Evolutionary conservation across 2,797 vertebrate genomes (phyloP), one percentile per base, ranked within the genome.

Genomic region (Synanceia verrucosa): DNA sequence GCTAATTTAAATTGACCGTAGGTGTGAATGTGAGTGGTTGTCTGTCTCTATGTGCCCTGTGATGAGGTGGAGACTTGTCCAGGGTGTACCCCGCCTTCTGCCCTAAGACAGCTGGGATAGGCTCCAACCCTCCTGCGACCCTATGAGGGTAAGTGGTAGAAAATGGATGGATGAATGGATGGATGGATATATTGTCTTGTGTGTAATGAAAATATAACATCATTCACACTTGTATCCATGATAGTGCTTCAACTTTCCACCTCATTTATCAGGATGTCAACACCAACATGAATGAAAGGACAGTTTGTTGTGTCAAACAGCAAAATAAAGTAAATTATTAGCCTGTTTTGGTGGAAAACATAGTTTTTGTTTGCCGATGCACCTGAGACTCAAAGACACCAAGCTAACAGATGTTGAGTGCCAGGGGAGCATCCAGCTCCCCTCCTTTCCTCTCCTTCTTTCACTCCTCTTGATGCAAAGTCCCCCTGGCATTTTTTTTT

Each of bases 381-480:
- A 86, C 83, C 78, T 79, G 86, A 86, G 82, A 84, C 73, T 86
- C 52, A 70, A 87, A 88, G 79, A 85, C 71, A 83, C 43, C 51
- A n/a, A 39, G 59, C 41, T 44, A 86, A 78, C 90, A 92, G 88
- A 90, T 92, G 90, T 82, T 89, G 56, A 68, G 73, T 58, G 74
- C 65, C 31, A 33, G 62, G 85, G 79, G 83, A 87, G 39, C 55
- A 47, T 55, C 53, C 65, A 76, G 28, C 78, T 55, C 31, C 59
- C 56, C 69, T 59, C 52, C 52, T 62, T 72, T 52, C 21, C 57
- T 63, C 64, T 51, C 65, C 41, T 75, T 39, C 74, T 52, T 78
- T 53, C 51, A 60, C 65, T 81, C 60, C 14, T 79, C 39, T 3
- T 83, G 84, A 86, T 86, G 75, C 68, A 72, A 86, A 29, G 59